Evolutionary conservation across 2,797 vertebrate species (phyloP), one percentile per base, ranked within the genome.

Genomic region (Acrossocheilus wenchowensis): DNA sequence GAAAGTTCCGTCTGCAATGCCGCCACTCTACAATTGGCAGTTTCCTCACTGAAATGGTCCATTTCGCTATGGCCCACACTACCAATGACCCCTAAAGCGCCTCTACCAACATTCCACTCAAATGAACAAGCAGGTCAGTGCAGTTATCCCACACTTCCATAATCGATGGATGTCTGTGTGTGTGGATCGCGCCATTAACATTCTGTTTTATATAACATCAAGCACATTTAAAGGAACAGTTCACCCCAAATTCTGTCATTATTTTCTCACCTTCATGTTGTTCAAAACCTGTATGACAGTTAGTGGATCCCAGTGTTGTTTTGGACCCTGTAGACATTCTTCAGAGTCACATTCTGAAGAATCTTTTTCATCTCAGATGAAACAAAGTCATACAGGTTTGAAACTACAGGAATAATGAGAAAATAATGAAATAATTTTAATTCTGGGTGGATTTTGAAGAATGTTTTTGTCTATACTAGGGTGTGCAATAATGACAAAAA

Each of bases 101-200:
- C 93, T 93, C 92, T 91, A 92, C 87, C 90, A 88, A 90, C 91
- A 91, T 95, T 93, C 93, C 94, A 95, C 93, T 94, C 92, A 92
- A 93, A 87, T 94, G 94, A 92, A 92, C 94, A 96, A 94, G 90
- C 93, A 94, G 94, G 94, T 94, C 95, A 95, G 88, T 71, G 84
- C 66, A 62, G 87, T 81, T 91, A 85, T 90, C 72, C 36, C 64
- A 71, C 64, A 75, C 84, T 83, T 81, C 85, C 62, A 74, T 69
- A 85, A 91, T 91, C 88, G 48, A 88, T 88, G 80, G 48, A 75
- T 50, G 81, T 72, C 34, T 85, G 73, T 69, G 66, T 74, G 75
- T 77, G 87, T 87, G 48, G 79, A 57, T 57, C 43, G 43, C 52
- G 41, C 23, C 86, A 74, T 83, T 73, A 57, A 78, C 66, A 86